These are phyloP conservation scores for Eupeodes luniger DNA, from an alignment of 2,888 invertebrate species.

Conservation along the genomic window DNA sequence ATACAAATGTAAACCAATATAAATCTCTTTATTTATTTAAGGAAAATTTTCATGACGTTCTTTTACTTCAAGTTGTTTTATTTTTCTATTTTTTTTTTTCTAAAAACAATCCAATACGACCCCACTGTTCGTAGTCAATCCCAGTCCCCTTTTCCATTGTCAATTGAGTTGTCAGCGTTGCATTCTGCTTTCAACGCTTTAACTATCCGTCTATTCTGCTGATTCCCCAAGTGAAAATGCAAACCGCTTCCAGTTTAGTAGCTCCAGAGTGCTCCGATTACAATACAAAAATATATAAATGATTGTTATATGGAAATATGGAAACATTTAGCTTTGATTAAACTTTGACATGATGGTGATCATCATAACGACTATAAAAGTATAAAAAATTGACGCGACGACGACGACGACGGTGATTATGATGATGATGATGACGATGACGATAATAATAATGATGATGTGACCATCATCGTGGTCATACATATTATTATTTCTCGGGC, in stretches of 20 bases:
- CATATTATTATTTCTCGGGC: conserved; percentile 61
- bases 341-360: conserved; percentile 47
- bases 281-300: conserved; percentile 50
- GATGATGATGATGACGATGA: conserved; percentile 25
- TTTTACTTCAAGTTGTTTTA: too few relatives aligned
- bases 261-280: conserved; percentile 58
- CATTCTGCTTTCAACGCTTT: conserved; percentile 32
- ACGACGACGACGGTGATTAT: not conserved
- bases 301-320: conserved; percentile 29
- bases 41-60: too few relatives aligned
- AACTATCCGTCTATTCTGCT: conserved; percentile 20
- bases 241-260: conserved; percentile 8
- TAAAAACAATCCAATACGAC: not conserved
- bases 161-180: conserved; percentile 13
- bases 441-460: conserved; percentile 7
- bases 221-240: conserved; percentile 34
- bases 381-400: conserved; percentile 3
- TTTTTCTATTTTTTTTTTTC: too few relatives aligned
- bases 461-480: conserved; percentile 47
- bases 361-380: conserved; percentile 1
- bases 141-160: not conserved
- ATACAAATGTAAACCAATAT: too few relatives aligned
- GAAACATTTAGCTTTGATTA: conserved; percentile 54
- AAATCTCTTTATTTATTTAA: too few relatives aligned
- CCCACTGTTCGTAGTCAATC: not conserved